Base-by-base conservation (phyloP, 2,113 vertebrate genomes). In the Otolemur garnettii region DNA sequence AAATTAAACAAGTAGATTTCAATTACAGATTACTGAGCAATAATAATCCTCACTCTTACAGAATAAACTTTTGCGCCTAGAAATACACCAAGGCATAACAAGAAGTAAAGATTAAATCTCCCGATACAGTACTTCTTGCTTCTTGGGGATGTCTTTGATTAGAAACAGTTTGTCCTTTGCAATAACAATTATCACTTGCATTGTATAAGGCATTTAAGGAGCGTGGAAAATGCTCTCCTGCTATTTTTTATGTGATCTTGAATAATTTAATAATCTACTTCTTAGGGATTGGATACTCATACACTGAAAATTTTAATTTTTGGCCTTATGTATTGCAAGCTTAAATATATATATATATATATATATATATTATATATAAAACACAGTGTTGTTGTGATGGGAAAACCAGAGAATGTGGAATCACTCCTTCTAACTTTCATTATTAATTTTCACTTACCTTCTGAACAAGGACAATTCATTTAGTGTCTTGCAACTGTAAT, bases 11-110 rank as follows among this genome's bases (percentile, higher is more conserved):
- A 90, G 19, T 5, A 68, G 35, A 83, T 62, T 69, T 7, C 57
- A 96, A 82, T 24, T 84, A 87, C 7, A 87, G 86, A 87, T 90
- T 84, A 60, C 0, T 60, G 13, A 79, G 60, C 12, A 69, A 79
- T 90, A 91, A 55, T 8, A 93, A 62, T 84, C 33, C 5, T 86
- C 71, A 92, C 2, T 83, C 10, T 92, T 79, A 55, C 57, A 94
- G 55, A 94, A 87, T 78, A 38, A n/a, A 87, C 35, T 90, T 87
- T 45, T 79, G 22, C 50, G 17, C 12, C 19, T 96, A 91, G 30
- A 45, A 94, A 79, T 50, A 55, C 4, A 87, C 38, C 45, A 82
- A 83, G 30, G 22, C 45, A 55, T 75, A 42, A 42, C 53, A 93
- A 1, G 4, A 21, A 13, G 9, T 11, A 3, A 89, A 78, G 42